Evolutionary conservation across 2,797 vertebrate species (phyloP).

Genomic region (Danionella dracula): DNA sequence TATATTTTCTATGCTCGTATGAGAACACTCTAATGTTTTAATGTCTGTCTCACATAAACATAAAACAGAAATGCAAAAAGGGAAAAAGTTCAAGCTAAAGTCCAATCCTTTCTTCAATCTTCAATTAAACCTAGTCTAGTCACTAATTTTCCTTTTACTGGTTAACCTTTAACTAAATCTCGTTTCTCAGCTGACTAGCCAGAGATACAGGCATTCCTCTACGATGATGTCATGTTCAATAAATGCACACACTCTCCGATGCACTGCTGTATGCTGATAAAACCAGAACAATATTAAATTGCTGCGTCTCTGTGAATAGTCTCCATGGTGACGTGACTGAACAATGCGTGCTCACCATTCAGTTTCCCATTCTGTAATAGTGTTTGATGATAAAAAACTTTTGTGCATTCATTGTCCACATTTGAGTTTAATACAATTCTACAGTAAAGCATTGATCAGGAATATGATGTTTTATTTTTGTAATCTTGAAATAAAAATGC

Average conservation of each 20-base stretch:
- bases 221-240: conserved; percentile 11
- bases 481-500: neutral
- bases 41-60: too few relatives aligned
- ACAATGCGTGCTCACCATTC: conserved; percentile 1
- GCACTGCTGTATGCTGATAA: conserved; percentile 21
- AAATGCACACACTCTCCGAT: conserved; percentile 11
- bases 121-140: neutral
- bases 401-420: neutral
- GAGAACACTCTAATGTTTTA: too few relatives aligned
- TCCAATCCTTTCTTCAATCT: too few relatives aligned
- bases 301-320: conserved; percentile 11
- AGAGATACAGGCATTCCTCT: conserved; percentile 15
- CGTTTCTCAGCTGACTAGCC: neutral
- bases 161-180: conserved; percentile 7
- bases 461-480: neutral
- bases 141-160: neutral
- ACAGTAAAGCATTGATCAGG: neutral
- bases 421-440: neutral
- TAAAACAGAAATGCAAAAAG: too few relatives aligned
- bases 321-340: conserved; percentile 23
- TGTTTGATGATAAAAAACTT: neutral
- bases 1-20: too few relatives aligned
- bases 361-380: neutral
- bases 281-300: conserved; percentile 14
- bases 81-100: too few relatives aligned